Evolutionary conservation across 2,113 vertebrate genomes (phyloP).

Genomic region (Hydropotes inermis): DNA sequence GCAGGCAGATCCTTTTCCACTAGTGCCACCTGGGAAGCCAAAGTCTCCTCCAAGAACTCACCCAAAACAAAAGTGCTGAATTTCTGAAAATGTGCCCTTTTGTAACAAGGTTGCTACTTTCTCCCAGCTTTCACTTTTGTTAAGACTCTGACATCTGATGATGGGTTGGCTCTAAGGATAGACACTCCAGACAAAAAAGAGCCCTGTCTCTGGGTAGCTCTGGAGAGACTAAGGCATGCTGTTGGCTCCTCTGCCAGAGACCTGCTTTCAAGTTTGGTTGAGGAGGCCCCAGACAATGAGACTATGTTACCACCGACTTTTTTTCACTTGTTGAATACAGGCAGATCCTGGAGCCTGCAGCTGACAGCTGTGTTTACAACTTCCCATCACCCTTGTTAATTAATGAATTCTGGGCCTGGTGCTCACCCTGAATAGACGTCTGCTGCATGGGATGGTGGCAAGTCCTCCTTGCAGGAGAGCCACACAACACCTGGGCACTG

Average conservation of each 20-base stretch:
- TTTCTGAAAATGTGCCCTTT: not conserved
- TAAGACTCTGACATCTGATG: not conserved
- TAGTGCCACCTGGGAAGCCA: not conserved
- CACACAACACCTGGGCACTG: not conserved
- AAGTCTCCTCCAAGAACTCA: not conserved
- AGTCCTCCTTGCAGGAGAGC: not conserved
- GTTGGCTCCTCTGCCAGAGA: not conserved
- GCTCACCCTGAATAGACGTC: not conserved
- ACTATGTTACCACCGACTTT: not conserved
- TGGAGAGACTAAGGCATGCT: not conserved
- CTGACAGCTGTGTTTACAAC: conserved; percentile 29
- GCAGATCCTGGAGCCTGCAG: not conserved
- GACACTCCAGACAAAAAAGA: not conserved
- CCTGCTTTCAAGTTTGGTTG: not conserved
- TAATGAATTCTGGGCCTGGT: not conserved
- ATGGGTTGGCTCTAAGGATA: not conserved
- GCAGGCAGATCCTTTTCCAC: not conserved
- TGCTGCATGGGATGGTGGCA: not conserved
- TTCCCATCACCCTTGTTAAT: not conserved
- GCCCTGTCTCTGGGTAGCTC: not conserved
- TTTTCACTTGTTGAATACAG: not conserved
- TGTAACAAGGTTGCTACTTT: not conserved
- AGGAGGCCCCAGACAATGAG: not conserved
- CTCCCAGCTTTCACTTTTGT: not conserved
- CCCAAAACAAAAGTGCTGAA: not conserved